Evolutionary conservation across 2,888 invertebrate genomes (phyloP), one percentile per base, ranked within the genome.

Genomic region (Phrixothrix hirtus): DNA sequence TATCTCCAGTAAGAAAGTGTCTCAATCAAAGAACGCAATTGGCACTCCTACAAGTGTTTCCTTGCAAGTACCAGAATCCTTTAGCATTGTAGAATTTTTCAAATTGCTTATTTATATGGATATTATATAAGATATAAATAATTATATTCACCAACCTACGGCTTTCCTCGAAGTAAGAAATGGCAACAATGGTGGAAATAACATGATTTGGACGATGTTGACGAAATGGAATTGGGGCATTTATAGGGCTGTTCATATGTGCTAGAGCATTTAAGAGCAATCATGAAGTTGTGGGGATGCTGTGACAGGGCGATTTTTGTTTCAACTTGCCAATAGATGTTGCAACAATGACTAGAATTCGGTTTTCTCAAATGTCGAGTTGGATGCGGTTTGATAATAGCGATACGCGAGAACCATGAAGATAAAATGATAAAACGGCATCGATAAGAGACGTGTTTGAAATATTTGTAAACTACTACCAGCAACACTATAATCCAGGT

Each of bases 401-500:
- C 10, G 9, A 32, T 12, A 32, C 32, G 9, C 10, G 32, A 32
- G 45, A 39, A 51, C 34, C 38, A 35, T 34, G 41, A 51, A 38
- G 26, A 43, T 14, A 43, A 32, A 32, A 17, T 16, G 30, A 43
- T 17, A 27, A 43, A 43, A 43, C 13, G 32, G 32, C 32, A 32
- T 14, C 32, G 10, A 32, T 32, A 32, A 32, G 32, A 32, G 32
- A 32, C 3, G 2, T 32, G 13, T 32, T 14, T 12, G 14, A 32
- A 12, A 32, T n/a, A 5, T 32, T 32, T 14, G 14, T 32, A 32
- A 32, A 32, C 13, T 12, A 32, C n/a, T 29, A 11, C n/a, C 3
- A 29, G 11, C n/a, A 29, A 12, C 13, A 32, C 14, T 32, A 32
- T 14, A 32, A 32, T 32, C 13, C 32, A 12, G 32, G 32, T 3